phyloP scores from a whole-genome alignment of 2,797 vertebrate species.

The Phalanger gymnotis region DNA sequence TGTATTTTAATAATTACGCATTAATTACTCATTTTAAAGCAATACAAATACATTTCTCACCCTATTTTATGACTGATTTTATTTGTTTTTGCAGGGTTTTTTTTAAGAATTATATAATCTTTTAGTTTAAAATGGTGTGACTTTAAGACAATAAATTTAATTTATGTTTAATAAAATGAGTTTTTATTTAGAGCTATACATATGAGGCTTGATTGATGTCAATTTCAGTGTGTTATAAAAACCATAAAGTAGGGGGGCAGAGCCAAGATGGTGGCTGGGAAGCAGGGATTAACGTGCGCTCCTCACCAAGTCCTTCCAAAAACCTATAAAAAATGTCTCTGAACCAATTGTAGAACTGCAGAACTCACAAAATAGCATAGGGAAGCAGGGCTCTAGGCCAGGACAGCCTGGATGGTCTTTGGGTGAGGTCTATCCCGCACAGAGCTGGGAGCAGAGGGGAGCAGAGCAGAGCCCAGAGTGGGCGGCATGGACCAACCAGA shows the following conservation, averaged over 20 bases:
- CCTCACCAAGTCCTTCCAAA: no score
- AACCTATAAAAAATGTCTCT: no score
- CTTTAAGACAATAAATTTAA: constrained; percentile 66
- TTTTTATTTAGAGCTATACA: constrained; percentile 6
- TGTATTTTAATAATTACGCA: neutral
- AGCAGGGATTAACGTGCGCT: no score
- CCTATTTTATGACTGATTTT: neutral
- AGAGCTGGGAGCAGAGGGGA: no score
- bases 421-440: no score
- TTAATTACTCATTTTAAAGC: neutral
- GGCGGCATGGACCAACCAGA: no score
- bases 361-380: no score
- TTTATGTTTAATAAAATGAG: constrained; percentile 37
- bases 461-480: no score
- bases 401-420: no score
- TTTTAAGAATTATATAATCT: constrained; percentile 53
- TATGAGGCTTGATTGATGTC: constrained; percentile 6
- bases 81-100: constrained; percentile 13
- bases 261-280: no score
- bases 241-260: constrained; percentile 52
- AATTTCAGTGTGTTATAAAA: constrained; percentile 38
- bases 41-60: neutral
- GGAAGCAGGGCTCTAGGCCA: no score
- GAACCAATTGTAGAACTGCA: no score
- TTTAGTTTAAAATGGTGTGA: neutral